Evolutionary conservation across 2,888 invertebrate genomes (phyloP).

Genomic region (Morpho achilles): DNA sequence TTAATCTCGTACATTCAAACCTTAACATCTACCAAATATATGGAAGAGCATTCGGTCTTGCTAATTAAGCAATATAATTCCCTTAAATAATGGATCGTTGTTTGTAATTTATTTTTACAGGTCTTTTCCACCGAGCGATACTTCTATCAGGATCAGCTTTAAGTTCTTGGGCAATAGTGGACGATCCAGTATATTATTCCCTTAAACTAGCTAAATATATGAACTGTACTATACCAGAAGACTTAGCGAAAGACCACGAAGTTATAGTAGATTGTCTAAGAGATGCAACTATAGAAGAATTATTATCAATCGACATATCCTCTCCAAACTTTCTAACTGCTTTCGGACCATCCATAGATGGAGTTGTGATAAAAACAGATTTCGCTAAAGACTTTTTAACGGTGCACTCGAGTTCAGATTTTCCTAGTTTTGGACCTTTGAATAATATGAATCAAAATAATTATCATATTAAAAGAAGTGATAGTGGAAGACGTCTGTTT

Average conservation of each 20-base stretch:
- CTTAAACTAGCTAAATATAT: conserved; percentile 88
- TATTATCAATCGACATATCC: conserved; percentile 86
- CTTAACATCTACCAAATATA: conserved; percentile 11
- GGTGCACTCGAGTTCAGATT: conserved; percentile 82
- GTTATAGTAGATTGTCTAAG: conserved; percentile 90
- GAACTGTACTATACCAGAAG: conserved; percentile 90
- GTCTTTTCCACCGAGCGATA: conserved; percentile 92
- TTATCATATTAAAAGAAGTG: conserved; percentile 80
- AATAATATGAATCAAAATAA: conserved; percentile 77
- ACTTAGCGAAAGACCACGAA: conserved; percentile 89
- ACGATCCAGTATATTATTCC: conserved; percentile 90
- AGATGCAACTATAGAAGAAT: conserved; percentile 85
- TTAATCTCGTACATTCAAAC: conserved; percentile 9
- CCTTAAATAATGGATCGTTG: conserved; percentile 5
- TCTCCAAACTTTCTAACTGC: conserved; percentile 91
- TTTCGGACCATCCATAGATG: conserved; percentile 96
- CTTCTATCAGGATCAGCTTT: conserved; percentile 92
- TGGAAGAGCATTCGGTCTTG: conserved; percentile 11
- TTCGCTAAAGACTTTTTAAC: conserved; percentile 89
- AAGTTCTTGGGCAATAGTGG: conserved; percentile 93
- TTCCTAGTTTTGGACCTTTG: conserved; percentile 81
- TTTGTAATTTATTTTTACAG: conserved; percentile 54
- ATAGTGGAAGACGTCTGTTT: conserved; percentile 79
- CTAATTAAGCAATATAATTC: conserved; percentile 17
- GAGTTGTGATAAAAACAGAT: conserved; percentile 94